phyloP scores from a whole-genome alignment of 2,113 vertebrate genomes.

The Panurus biarmicus region DNA sequence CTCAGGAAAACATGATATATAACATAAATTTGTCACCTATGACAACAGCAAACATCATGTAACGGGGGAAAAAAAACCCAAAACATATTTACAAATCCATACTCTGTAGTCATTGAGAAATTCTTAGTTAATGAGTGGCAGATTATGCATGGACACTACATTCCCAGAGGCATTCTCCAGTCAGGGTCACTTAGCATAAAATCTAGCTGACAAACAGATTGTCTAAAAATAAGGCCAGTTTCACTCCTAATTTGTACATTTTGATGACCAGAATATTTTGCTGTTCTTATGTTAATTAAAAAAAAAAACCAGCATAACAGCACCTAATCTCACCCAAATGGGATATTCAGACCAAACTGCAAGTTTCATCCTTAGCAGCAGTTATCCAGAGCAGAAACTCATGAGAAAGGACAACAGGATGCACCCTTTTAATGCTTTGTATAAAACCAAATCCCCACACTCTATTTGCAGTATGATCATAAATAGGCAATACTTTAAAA shows the following conservation, averaged over 20 bases:
- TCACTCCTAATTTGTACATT: neutral
- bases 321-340: slow-evolving; percentile 17
- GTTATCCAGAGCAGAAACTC: slow-evolving; percentile 3
- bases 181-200: slow-evolving; percentile 26
- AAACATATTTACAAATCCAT: slow-evolving; percentile 66
- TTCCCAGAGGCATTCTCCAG: slow-evolving; percentile 54
- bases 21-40: slow-evolving; percentile 45
- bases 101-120: slow-evolving; percentile 32
- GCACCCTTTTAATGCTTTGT: slow-evolving; percentile 10
- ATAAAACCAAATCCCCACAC: slow-evolving; percentile 35
- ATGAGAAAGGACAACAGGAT: neutral
- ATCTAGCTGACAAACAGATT: slow-evolving; percentile 54
- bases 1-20: slow-evolving; percentile 42
- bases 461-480: neutral
- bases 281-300: slow-evolving; percentile 5
- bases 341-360: neutral
- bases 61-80: neutral
- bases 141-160: slow-evolving; percentile 13
- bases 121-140: slow-evolving; percentile 1
- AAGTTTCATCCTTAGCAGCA: slow-evolving; percentile 28
- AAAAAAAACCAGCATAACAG: slow-evolving; percentile 29
- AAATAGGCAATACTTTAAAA: slow-evolving; percentile 63
- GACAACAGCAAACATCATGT: slow-evolving; percentile 51
- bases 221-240: slow-evolving; percentile 62
- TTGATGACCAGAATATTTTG: neutral